Evolutionary conservation across 2,113 vertebrate species (phyloP).

Genomic region (Beaufortia kweichowensis): DNA sequence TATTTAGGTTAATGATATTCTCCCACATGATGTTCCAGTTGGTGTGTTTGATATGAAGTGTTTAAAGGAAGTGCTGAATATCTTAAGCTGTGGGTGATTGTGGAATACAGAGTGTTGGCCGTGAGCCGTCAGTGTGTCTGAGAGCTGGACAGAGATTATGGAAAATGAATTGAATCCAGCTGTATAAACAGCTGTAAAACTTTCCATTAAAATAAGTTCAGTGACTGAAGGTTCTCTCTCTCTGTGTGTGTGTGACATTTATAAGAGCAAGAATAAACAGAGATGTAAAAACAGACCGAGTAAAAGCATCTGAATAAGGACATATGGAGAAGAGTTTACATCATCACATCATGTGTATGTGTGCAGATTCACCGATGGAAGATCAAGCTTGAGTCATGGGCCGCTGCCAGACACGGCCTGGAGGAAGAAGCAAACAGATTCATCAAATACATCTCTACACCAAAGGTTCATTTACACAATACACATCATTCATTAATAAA

Average conservation of each 20-base stretch:
- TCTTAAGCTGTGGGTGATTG: neutral
- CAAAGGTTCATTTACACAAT: constrained; percentile 87
- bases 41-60: neutral
- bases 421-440: constrained; percentile 87
- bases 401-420: constrained; percentile 78
- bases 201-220: too few species aligned
- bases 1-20: constrained; percentile 63
- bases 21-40: constrained; percentile 9
- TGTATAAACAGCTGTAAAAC: neutral
- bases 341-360: too few species aligned
- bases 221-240: too few species aligned
- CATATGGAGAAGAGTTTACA: too few species aligned
- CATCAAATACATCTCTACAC: constrained; percentile 86
- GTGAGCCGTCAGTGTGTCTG: neutral
- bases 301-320: too few species aligned
- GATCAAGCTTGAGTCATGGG: constrained; percentile 88
- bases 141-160: neutral
- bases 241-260: constrained; percentile 21
- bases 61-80: neutral
- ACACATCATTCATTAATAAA: constrained; percentile 20
- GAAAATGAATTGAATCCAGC: neutral
- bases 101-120: neutral
- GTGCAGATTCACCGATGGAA: constrained; percentile 83
- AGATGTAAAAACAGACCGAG: neutral
- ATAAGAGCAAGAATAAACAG: neutral